These are phyloP conservation scores for Argyrosomus japonicus DNA, from an alignment of 2,113 vertebrate genomes.

Conservation along the genomic window DNA sequence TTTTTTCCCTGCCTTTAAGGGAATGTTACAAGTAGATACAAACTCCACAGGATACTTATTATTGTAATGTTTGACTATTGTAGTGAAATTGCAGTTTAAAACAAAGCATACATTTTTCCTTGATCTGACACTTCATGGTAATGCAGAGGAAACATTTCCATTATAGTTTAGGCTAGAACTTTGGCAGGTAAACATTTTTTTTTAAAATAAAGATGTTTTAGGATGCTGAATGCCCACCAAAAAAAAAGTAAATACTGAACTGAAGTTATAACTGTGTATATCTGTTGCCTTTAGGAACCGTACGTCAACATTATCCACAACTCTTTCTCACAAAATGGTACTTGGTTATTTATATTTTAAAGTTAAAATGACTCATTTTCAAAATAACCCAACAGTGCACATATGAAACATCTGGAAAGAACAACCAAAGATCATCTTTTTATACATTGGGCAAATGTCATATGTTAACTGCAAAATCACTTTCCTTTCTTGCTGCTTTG, in stretches of 20 bases:
- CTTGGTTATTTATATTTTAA: too few relatives aligned
- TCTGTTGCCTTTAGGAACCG: slow-evolving; percentile 81
- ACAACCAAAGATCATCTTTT: background rate
- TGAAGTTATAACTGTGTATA: too few relatives aligned
- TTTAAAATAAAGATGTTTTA: too few relatives aligned
- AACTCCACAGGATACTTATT: background rate
- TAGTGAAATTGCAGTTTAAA: too few relatives aligned
- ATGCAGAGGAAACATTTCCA: slow-evolving; percentile 92
- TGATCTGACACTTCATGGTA: slow-evolving; percentile 96
- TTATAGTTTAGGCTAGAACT: slow-evolving; percentile 99
- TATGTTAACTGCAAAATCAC: background rate
- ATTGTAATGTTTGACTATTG: background rate
- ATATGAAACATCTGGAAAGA: too few relatives aligned
- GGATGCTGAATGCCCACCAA: too few relatives aligned
- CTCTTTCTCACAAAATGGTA: background rate
- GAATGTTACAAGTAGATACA: too few relatives aligned
- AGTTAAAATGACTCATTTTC: too few relatives aligned
- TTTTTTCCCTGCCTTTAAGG: too few relatives aligned
- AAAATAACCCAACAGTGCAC: too few relatives aligned
- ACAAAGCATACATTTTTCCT: slow-evolving; percentile 81
- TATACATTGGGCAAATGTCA: background rate
- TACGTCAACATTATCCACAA: background rate
- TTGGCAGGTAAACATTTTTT: slow-evolving; percentile 79
- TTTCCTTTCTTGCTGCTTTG: background rate
- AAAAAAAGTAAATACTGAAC: too few relatives aligned